phyloP scores from a whole-genome alignment of 2,888 invertebrate genomes.

The Phoronis australis region DNA sequence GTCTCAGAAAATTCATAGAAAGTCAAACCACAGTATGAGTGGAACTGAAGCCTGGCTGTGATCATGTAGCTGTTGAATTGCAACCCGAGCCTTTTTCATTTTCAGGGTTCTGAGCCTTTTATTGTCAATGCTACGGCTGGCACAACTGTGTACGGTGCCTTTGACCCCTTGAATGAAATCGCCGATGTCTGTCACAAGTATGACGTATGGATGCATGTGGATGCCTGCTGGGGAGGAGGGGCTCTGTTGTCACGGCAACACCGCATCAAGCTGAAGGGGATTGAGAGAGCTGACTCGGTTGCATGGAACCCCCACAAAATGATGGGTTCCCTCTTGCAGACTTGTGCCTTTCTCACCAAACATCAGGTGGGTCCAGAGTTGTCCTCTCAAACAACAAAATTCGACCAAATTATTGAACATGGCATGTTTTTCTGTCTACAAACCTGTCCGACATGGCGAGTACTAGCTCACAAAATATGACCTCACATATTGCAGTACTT shows the following conservation, averaged over 20 bases:
- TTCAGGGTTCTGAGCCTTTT: constrained; percentile 34
- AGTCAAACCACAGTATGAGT: no score
- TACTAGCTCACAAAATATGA: no score
- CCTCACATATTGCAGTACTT: no score
- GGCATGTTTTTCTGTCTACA: no score
- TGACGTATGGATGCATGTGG: constrained; percentile 83
- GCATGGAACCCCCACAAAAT: constrained; percentile 99
- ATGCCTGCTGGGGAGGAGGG: constrained; percentile 76
- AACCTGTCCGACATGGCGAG: no score
- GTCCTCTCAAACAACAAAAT: no score
- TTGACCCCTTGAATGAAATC: constrained; percentile 73
- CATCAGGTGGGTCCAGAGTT: constrained; percentile 84
- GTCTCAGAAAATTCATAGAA: no score
- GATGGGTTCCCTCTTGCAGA: constrained; percentile 94
- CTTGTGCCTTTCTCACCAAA: constrained; percentile 94
- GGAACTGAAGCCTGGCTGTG: no score
- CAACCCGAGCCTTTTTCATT: no score
- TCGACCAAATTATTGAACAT: no score
- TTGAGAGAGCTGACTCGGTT: constrained; percentile 79
- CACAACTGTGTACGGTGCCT: constrained; percentile 64
- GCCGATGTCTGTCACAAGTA: constrained; percentile 71
- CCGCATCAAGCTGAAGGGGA: constrained; percentile 47
- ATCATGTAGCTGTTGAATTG: no score
- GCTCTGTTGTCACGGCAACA: constrained; percentile 74
- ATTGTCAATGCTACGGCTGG: constrained; percentile 43